These are phyloP conservation scores for Sarcophaga caerulescens DNA, from an alignment of 2,888 invertebrate genomes.

Conservation along the genomic window DNA sequence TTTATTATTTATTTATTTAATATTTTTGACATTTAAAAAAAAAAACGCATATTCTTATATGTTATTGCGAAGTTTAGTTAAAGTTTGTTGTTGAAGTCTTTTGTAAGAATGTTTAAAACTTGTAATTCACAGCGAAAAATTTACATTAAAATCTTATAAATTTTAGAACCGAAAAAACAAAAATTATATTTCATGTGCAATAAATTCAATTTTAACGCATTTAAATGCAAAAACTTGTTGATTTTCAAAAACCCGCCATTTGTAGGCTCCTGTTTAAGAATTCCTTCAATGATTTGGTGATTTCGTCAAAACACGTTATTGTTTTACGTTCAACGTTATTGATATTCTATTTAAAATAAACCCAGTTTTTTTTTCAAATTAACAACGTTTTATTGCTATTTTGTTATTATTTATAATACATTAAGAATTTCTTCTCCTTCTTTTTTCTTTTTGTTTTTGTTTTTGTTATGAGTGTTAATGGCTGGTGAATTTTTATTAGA, in stretches of 20 bases:
- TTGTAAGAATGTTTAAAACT: neutral
- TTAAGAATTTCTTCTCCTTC: neutral
- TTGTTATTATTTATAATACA: slow-evolving; percentile 19
- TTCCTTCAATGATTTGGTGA: neutral
- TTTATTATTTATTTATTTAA: neutral
- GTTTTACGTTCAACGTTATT: neutral
- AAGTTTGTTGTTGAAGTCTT: slow-evolving; percentile 8
- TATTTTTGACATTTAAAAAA: no score
- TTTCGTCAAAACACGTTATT: neutral
- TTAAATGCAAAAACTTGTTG: neutral
- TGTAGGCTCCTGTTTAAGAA: slow-evolving; percentile 33
- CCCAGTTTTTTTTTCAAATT: neutral
- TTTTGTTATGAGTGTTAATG: slow-evolving; percentile 7
- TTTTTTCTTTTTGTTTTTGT: neutral
- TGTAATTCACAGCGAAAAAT: neutral
- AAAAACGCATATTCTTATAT: neutral
- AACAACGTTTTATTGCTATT: slow-evolving; percentile 18
- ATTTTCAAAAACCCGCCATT: neutral
- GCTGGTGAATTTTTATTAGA: no score
- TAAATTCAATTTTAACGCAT: neutral
- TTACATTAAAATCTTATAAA: neutral
- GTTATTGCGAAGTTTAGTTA: neutral
- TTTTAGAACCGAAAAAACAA: neutral
- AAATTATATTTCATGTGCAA: neutral
- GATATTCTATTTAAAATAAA: slow-evolving; percentile 3